Base-by-base conservation (phyloP, 2,113 vertebrate genomes). In the Corythoichthys haematopterus region DNA sequence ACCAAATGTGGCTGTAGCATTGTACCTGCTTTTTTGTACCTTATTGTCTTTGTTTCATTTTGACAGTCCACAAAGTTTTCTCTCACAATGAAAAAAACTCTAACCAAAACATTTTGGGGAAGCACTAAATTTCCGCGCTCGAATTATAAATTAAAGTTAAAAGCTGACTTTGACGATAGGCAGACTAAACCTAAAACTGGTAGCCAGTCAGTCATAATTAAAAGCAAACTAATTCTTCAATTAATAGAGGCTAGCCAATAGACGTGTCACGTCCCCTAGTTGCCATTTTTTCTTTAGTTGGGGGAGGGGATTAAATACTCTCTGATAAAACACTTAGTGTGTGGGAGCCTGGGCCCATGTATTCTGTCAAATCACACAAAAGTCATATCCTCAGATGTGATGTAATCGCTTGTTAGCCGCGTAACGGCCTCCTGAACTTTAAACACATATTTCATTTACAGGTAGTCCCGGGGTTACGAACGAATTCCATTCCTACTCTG, bases 111-210 rank as follows among this genome's bases (percentile, higher is more conserved):
- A 78, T 70, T n/a, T 36, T 55, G 67, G 66, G 66, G 63, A 47
- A 72, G 35, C 53, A 71, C 45, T 75, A 70, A 83, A 72, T 72
- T 74, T 57, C 79, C 66, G 71, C 78, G 52, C 52, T 74, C 79
- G 66, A 68, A 72, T 68, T 76, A 79, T 85, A 82, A 58, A 65
- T 66, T 20, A 80, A 80, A 83, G 84, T 69, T 47, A 74, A 8
- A 8, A 70, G 46, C 58, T 86, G 71, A 85, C 86, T 78, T 28
- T 28, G 20, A 28, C 20, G 20, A 28, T 28, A 28, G 20, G 20
- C 20, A 28, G 20, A 28, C 20, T 28, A 28, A 28, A 28, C 20
- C 20, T 28, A 28, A 28, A 28, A 28, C 20, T 28, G 20, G 20
- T 28, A 28, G 20, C 20, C 20, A 28, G 20, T 28, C 20, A 28